A percentile compares a stretch with the other conserved stretches of the same genome.
These are phyloP conservation scores for Megaceryle torquata DNA, from an alignment of 2,113 vertebrate species.

Conservation along the genomic window DNA sequence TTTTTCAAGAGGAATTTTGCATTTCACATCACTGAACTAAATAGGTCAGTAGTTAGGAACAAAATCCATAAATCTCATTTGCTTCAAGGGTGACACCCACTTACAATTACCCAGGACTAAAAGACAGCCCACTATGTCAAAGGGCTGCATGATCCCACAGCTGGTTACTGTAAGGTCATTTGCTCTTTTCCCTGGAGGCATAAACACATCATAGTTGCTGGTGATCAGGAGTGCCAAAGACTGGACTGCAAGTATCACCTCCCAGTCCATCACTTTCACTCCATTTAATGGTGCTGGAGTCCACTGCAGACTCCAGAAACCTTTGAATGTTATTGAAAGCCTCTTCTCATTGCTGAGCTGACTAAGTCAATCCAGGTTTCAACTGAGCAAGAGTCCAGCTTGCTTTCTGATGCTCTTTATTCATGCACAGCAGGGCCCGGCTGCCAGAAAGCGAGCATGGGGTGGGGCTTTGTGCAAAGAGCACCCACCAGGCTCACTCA, in stretches of 20 bases:
- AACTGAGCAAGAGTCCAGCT: not conserved
- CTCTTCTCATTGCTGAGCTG: not conserved
- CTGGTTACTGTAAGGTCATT: not conserved
- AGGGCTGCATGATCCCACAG: not conserved
- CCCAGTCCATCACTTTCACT: not conserved
- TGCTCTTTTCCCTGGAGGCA: not conserved
- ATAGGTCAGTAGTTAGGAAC: accelerated
- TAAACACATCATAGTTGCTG: not conserved
- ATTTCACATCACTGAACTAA: not conserved
- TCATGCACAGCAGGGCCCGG: not conserved
- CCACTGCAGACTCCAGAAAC: not conserved
- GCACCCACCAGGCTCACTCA: not conserved
- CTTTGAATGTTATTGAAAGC: not conserved
- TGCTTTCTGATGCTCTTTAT: not conserved
- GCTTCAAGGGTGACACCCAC: not conserved
- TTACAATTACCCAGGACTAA: not conserved
- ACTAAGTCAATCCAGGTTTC: not conserved
- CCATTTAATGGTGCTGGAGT: not conserved
- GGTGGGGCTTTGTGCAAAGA: not conserved
- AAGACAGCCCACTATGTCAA: not conserved
- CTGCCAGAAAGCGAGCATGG: not conserved
- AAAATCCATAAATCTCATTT: not conserved
- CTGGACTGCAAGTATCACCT: not conserved
- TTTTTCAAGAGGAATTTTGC: not conserved
- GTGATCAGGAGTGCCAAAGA: not conserved